Evolutionary conservation across 2,797 vertebrate genomes (phyloP), one percentile per base, ranked within the genome.

Genomic region (Bryconaethiops microstoma): DNA sequence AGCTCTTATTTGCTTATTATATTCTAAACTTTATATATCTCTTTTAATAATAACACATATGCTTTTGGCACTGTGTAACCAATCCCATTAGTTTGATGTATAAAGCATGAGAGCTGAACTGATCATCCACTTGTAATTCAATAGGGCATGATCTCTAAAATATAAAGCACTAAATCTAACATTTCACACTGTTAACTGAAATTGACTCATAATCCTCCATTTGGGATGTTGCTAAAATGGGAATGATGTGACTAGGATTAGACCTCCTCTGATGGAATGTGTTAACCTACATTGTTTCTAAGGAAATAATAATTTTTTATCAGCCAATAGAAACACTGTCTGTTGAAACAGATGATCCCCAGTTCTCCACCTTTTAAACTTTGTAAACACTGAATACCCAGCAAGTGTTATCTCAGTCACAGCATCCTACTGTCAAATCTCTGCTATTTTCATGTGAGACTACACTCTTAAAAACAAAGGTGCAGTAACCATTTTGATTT

Each of bases 331-430:
- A 59, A 60, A 59, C 54, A 57, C 52, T 74, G 45, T 29, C 50
- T 57, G 52, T 40, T 55, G 17, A 57, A 50, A 73, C 29, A 17
- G 40, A 68, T n/a, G 57, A 57, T 73, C 70, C 50, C 52, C 50
- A 71, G 54, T 10, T 14, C 14, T 9, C 35, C 40, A 69, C 48
- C 65, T 50, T 8, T 48, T 45, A 7, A 5, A 6, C n/a, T 23
- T 25, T 16, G 21, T 70, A 40, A 63, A 14, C 25, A 5, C 59
- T 60, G 59, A 63, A 35, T 63, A 29, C 7, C 60, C 60, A 29
- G 17, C 63, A 71, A 17, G 13, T 29, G 13, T 50, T 71, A 45
- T 45, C n/a, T 23, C 23, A 19, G 25, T 72, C 69, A 35, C 21
- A 52, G 4, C 23, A 48, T 19, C 52, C 48, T 71, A 14, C 25